Evolutionary conservation across 2,797 vertebrate species (phyloP).

Genomic region (Chelon labrosus): DNA sequence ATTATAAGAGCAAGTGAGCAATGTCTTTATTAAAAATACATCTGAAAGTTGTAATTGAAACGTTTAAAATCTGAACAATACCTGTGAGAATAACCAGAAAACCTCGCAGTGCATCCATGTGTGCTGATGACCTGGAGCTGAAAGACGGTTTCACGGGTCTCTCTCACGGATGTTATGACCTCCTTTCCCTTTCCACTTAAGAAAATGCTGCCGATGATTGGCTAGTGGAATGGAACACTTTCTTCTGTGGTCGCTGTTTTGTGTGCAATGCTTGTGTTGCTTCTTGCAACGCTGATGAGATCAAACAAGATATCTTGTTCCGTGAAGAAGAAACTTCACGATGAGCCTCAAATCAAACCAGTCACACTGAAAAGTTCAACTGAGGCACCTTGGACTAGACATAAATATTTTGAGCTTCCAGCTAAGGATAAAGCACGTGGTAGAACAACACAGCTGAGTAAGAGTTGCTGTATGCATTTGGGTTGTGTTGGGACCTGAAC

Average conservation of each 20-base stretch:
- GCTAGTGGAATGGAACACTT: conserved; percentile 24
- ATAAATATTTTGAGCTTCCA: no score
- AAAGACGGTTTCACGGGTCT: neutral
- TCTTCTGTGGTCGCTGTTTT: conserved; percentile 35
- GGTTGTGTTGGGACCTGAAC: no score
- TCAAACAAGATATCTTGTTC: no score
- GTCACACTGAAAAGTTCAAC: neutral
- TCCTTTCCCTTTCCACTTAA: conserved; percentile 22
- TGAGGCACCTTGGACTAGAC: no score
- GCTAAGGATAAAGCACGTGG: no score
- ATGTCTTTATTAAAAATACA: no score
- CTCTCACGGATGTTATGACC: neutral
- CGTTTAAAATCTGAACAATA: conserved; percentile 8
- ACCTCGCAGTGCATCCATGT: conserved; percentile 10
- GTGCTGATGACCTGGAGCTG: neutral
- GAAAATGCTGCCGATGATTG: conserved; percentile 30
- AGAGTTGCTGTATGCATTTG: no score
- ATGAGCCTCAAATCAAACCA: no score
- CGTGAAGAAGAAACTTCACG: no score
- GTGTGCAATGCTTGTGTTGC: neutral
- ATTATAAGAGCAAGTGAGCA: neutral
- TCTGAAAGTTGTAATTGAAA: neutral
- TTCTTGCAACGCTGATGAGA: neutral
- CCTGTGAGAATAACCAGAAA: conserved; percentile 14
- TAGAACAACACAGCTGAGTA: no score